Percentiles rank a stretch among this genome's conserved stretches.
These are phyloP conservation scores for Gastrophysa polygoni DNA, from an alignment of 2,888 invertebrate species.

Conservation along the genomic window DNA sequence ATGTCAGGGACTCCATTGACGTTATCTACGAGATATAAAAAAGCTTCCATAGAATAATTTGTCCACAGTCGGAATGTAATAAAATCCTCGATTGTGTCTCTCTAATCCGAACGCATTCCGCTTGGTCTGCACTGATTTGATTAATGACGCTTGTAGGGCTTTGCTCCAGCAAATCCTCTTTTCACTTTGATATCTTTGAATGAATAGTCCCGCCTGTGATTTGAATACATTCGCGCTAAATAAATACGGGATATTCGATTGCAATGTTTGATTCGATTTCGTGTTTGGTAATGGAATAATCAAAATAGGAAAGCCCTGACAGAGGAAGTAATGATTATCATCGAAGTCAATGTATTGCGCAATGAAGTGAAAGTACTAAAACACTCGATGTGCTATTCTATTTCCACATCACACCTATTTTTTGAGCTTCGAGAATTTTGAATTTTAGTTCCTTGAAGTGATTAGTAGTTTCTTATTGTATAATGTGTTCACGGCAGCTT, in stretches of 20 bases:
- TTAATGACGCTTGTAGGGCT: constrained; percentile 49
- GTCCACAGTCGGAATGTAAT: constrained; percentile 45
- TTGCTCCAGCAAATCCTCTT: constrained; percentile 41
- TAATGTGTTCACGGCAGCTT: no score
- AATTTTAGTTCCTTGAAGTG: no score
- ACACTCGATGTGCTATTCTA: no score
- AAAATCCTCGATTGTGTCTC: constrained; percentile 48
- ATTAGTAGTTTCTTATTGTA: no score
- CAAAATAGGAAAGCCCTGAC: no score
- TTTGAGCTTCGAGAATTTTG: no score
- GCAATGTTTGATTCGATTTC: constrained; percentile 7
- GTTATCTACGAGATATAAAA: constrained; percentile 21
- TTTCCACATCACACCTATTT: no score
- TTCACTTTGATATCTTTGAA: constrained; percentile 30
- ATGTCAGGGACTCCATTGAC: constrained; percentile 3
- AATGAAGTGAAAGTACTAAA: no score
- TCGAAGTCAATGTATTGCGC: no score
- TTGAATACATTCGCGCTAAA: constrained; percentile 13
- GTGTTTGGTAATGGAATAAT: neutral
- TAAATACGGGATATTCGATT: constrained; percentile 15
- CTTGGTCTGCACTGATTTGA: constrained; percentile 46
- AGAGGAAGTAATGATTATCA: no score
- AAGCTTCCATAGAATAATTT: constrained; percentile 45
- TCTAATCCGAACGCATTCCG: constrained; percentile 48
- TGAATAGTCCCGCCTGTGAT: constrained; percentile 20